Evolutionary conservation across 2,797 vertebrate species (phyloP), one percentile per base, ranked within the genome.

Genomic region (Psittacula echo): DNA sequence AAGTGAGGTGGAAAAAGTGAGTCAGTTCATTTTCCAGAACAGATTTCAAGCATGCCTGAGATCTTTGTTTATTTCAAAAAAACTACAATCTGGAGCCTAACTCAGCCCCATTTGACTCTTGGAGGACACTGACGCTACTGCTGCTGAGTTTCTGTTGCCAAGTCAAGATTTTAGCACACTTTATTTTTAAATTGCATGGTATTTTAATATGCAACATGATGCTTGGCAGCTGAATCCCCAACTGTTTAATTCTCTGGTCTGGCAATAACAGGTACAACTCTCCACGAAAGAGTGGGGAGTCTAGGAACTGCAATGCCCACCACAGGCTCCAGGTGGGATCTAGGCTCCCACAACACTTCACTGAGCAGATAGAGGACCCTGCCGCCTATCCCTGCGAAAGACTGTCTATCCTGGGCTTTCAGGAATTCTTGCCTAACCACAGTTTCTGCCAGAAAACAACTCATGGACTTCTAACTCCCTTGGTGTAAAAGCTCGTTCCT

Each of bases 171-270:
- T 91, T 42, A 67, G 37, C 67, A 87, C 4, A 26, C 4, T 82
- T 81, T 76, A 74, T 80, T 83, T 90, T 93, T 47, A 83, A 83
- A 84, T 78, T 67, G 29, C 2, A 2, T 41, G 32, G 11, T 73
- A 89, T 83, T 94, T 94, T 83, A 91, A 75, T 68, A 56, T 60
- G 64, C 29, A 77, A 20, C 14, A 78, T n/a, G 29, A 80, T 44
- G 89, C 64, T 74, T 29, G 60, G 65, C 30, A 66, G 37, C 24
- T 70, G 54, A 87, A 80, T 74, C 77, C 30, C 67, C 44, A 88
- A 23, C 16, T n/a, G 15, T 58, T 48, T 51, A 51, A 30, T 85
- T 81, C 53, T 48, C 66, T 65, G 6, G 5, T 68, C 44, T 53
- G 19, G 9, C 34, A 85, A 14, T 16, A 58, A 85, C 0, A 73